Percentiles rank a stretch among this genome's conserved stretches.
Conservation (phyloP, 2,113 vertebrate species). For the Solea solea region DNA sequence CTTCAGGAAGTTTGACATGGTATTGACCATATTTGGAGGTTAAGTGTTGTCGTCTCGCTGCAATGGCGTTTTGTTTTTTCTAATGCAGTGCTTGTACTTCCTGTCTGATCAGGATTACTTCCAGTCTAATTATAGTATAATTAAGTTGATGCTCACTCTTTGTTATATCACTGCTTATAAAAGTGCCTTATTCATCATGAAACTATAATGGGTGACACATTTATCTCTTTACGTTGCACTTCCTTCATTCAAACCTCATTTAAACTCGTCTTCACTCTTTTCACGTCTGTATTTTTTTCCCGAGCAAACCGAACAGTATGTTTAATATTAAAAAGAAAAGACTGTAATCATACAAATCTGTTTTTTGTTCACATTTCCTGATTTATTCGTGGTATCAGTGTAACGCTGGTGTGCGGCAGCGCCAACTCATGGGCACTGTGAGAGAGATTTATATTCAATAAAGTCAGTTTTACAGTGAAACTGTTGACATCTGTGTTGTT, state of each 20-base stretch:
- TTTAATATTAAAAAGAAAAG: conserved; percentile 6
- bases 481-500: neutral
- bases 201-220: conserved; percentile 47
- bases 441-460: conserved; percentile 70
- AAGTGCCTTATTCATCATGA: conserved; percentile 57
- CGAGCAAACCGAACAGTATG: conserved; percentile 5
- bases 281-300: conserved; percentile 8
- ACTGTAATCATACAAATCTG: conserved; percentile 17
- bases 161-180: conserved; percentile 42
- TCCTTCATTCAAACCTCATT: conserved; percentile 46
- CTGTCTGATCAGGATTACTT: neutral
- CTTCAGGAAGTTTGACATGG: conserved; percentile 43
- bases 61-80: conserved; percentile 4
- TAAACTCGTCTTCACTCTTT: conserved; percentile 56
- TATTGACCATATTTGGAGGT: conserved; percentile 55
- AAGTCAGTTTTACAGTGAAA: conserved; percentile 60
- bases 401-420: conserved; percentile 33
- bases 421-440: conserved; percentile 45
- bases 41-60: conserved; percentile 40
- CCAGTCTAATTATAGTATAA: neutral
- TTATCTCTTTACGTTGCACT: conserved; percentile 66
- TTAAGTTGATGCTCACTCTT: neutral
- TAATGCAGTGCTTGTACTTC: neutral
- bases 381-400: conserved; percentile 11
- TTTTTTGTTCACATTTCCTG: conserved; percentile 29